These are phyloP conservation scores for Xenopus laevis DNA, from an alignment of 2,113 vertebrate species.

Conservation along the genomic window DNA sequence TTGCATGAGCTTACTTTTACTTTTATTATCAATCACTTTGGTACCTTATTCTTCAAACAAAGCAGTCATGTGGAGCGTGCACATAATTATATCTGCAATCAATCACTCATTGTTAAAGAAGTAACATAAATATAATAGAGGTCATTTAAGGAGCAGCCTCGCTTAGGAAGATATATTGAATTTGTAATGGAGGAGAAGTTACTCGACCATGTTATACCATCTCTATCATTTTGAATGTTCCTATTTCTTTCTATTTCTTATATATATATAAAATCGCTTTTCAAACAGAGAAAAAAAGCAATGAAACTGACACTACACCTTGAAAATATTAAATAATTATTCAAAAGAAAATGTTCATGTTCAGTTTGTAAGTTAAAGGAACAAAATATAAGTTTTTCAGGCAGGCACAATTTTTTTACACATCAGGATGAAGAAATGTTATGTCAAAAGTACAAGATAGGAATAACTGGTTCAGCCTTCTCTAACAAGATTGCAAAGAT, in stretches of 20 bases:
- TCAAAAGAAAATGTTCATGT: too few relatives aligned
- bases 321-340: too few relatives aligned
- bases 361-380: too few relatives aligned
- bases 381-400: too few relatives aligned
- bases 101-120: constrained; percentile 46
- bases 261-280: background rate
- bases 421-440: too few relatives aligned
- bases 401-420: too few relatives aligned
- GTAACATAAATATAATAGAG: constrained; percentile 40
- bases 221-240: constrained; percentile 20
- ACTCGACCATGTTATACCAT: constrained; percentile 21
- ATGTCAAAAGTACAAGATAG: too few relatives aligned
- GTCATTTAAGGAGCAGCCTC: constrained; percentile 37
- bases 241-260: constrained; percentile 33
- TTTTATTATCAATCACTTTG: constrained; percentile 37
- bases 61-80: constrained; percentile 37
- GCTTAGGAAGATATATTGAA: constrained; percentile 37
- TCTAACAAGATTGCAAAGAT: too few relatives aligned
- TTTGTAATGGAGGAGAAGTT: constrained; percentile 24
- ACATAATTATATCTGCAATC: constrained; percentile 40
- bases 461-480: too few relatives aligned
- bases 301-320: too few relatives aligned
- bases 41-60: constrained; percentile 41
- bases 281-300: too few relatives aligned
- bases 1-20: constrained; percentile 7